Evolutionary conservation across 2,797 vertebrate species (phyloP).

Genomic region (Notoglanidium macrostoma): DNA sequence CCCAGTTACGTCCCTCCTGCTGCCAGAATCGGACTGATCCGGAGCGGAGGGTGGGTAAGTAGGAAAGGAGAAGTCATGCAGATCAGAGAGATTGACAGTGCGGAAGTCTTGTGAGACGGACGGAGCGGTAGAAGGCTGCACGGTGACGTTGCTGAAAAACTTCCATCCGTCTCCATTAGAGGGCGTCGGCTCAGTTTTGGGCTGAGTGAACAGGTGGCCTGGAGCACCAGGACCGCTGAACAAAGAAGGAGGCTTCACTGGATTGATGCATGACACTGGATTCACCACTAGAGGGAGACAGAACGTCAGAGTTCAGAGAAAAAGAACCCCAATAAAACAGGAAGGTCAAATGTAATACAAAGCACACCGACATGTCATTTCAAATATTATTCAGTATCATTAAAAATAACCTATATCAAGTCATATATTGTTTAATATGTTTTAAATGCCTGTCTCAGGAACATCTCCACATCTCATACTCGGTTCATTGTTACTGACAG

Average conservation of each 20-base stretch:
- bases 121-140: constrained; percentile 56
- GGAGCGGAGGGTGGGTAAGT: constrained; percentile 44
- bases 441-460: background rate
- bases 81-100: constrained; percentile 73
- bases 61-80: constrained; percentile 69
- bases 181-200: constrained; percentile 62
- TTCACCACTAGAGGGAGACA: constrained; percentile 50
- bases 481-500: background rate
- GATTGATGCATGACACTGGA: background rate
- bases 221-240: constrained; percentile 53
- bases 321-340: background rate
- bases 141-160: constrained; percentile 66
- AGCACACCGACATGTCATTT: background rate
- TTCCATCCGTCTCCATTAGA: constrained; percentile 64
- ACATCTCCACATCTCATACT: background rate
- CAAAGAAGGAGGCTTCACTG: constrained; percentile 51
- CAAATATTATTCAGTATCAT: background rate
- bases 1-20: constrained; percentile 30
- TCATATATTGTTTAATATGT: background rate
- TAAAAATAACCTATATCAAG: background rate
- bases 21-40: constrained; percentile 9
- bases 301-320: background rate
- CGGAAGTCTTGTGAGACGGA: constrained; percentile 62
- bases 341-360: background rate
- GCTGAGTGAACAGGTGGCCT: constrained; percentile 65